Evolutionary conservation across 2,113 vertebrate species (phyloP), one percentile per base, ranked within the genome.

Genomic region (Crotalus horridus): DNA sequence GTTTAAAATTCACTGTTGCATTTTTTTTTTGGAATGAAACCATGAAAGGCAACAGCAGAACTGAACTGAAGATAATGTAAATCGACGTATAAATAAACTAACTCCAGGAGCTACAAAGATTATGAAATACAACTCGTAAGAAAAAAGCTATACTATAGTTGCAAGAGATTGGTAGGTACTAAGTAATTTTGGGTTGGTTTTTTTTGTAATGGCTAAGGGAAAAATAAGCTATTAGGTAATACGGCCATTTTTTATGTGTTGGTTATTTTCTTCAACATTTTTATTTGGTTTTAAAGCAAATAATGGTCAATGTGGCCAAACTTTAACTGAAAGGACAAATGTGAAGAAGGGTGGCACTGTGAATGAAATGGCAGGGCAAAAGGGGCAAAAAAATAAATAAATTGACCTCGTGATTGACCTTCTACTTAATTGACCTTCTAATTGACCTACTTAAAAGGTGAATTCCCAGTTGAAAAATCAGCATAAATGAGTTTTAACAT

Each of bases 1-100:
- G 48, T 81, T 33, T 2, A 33, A 20, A 96, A 95, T 91, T 85
- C 92, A 95, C 95, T 96, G 96, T 91, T 93, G 92, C 95, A 92
- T 59, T 20, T 94, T 94, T 92, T 97, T 97, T 97, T 97, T 97
- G 97, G 97, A 97, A 96, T 93, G 0, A 93, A 96, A 95, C 89
- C 92, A 96, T 94, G 95, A 93, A 94, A 94, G 93, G 95, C 90
- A 95, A 94, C 92, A 95, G 95, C 95, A 96, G 94, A 95, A 93
- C 94, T 21, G 93, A 91, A 95, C 92, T 91, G 94, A 61, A 48
- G 13, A 46, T 56, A 53, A 46, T 17, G 85, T 92, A 96, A 96
- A n/a, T 12, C 90, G 74, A 54, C 59, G 92, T 92, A 95, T 89
- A 94, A 96, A 95, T 94, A 94, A 96, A 92, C 88, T 0, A 64